phyloP scores from a whole-genome alignment of 2,113 vertebrate genomes.

The Hystrix cristata region DNA sequence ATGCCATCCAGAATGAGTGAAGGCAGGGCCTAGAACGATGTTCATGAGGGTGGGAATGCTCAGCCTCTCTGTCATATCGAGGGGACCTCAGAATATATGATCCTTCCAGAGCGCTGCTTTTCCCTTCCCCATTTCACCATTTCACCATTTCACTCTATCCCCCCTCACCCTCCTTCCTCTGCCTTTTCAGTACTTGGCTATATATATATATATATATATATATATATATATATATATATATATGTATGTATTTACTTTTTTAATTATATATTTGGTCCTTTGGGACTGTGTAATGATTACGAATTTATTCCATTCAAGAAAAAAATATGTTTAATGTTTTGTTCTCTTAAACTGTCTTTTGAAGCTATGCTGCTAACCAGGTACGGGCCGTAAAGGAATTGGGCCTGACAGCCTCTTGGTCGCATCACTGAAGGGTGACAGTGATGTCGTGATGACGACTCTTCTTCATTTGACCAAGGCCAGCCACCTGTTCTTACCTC shows the following conservation, averaged over 20 bases:
- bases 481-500: slow-evolving; percentile 71
- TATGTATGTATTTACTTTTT: slow-evolving; percentile 75
- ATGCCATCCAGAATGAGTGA: slow-evolving; percentile 31
- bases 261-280: slow-evolving; percentile 80
- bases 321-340: slow-evolving; percentile 68
- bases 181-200: slow-evolving; percentile 72
- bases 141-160: slow-evolving; percentile 24
- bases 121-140: background rate
- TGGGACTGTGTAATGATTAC: slow-evolving; percentile 72
- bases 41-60: background rate
- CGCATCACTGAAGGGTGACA: slow-evolving; percentile 47
- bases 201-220: slow-evolving; percentile 74
- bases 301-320: slow-evolving; percentile 73
- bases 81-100: slow-evolving; percentile 64
- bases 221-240: no score
- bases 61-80: slow-evolving; percentile 28
- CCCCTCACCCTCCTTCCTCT: background rate
- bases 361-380: slow-evolving; percentile 79
- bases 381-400: slow-evolving; percentile 69
- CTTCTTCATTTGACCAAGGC: slow-evolving; percentile 75
- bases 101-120: slow-evolving; percentile 40
- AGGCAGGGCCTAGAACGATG: slow-evolving; percentile 11
- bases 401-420: slow-evolving; percentile 61
- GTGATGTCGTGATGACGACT: slow-evolving; percentile 48
- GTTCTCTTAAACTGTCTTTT: slow-evolving; percentile 76